Conservation (phyloP, 2,113 vertebrate species). For the Grantiella picta region DNA sequence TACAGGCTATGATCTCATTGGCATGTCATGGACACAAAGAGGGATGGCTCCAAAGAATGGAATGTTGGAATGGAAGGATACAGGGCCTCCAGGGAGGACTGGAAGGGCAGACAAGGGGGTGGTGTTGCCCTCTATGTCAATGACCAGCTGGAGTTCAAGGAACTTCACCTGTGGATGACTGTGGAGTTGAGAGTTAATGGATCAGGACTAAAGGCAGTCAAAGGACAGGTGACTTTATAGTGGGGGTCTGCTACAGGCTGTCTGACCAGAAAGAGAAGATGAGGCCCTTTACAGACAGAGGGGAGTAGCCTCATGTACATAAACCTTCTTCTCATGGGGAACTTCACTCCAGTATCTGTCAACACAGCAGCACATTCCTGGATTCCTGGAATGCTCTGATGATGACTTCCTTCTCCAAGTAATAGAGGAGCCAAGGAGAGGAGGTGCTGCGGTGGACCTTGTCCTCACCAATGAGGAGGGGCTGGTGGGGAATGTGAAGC, state of each 20-base stretch:
- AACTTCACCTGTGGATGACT: background rate
- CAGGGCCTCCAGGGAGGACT: background rate
- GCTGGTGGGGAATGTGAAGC: background rate
- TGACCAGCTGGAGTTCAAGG: background rate
- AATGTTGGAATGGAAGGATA: background rate
- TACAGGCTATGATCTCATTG: background rate
- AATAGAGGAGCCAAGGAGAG: background rate
- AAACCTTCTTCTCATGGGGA: background rate
- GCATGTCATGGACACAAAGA: background rate
- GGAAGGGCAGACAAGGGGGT: background rate
- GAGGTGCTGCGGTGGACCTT: background rate
- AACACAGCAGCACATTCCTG: background rate
- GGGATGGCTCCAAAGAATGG: background rate
- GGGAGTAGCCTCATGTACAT: fast-evolving
- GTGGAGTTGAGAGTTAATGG: background rate
- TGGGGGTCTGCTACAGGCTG: background rate
- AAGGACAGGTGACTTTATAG: background rate
- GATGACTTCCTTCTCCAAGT: background rate
- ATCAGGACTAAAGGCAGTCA: background rate
- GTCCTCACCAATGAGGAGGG: background rate
- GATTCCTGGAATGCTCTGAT: background rate
- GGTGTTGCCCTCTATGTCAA: background rate
- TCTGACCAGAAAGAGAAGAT: background rate
- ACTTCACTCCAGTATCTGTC: background rate
- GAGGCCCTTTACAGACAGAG: background rate